These are phyloP conservation scores for Liparis tanakae DNA, from an alignment of 2,797 vertebrate species.

Conservation along the genomic window DNA sequence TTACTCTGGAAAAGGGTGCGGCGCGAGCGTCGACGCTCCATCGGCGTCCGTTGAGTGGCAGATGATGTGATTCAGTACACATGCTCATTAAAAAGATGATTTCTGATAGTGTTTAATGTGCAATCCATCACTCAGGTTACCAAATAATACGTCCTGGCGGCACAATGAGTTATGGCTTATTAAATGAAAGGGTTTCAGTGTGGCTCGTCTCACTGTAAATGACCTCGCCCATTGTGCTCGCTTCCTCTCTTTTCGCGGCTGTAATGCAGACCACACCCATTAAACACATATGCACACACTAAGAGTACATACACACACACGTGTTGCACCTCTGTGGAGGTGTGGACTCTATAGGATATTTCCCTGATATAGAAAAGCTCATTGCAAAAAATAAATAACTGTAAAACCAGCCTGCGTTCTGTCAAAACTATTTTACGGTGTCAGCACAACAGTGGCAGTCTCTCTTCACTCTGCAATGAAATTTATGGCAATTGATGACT, in stretches of 20 bases:
- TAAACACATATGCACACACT: neutral
- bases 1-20: slow-evolving; percentile 15
- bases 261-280: slow-evolving; percentile 19
- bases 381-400: slow-evolving; percentile 74
- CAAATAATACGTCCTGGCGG: slow-evolving; percentile 32
- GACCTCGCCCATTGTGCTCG: slow-evolving; percentile 50
- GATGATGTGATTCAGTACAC: slow-evolving; percentile 48
- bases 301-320: slow-evolving; percentile 9
- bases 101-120: slow-evolving; percentile 65
- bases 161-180: slow-evolving; percentile 62
- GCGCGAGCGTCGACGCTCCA: slow-evolving; percentile 30
- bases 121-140: slow-evolving; percentile 54
- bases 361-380: slow-evolving; percentile 80
- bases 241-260: slow-evolving; percentile 22
- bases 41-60: slow-evolving; percentile 29
- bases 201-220: slow-evolving; percentile 52
- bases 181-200: slow-evolving; percentile 69
- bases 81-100: slow-evolving; percentile 55
- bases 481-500: slow-evolving; percentile 79
- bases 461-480: slow-evolving; percentile 71
- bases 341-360: slow-evolving; percentile 58
- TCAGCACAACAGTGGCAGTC: slow-evolving; percentile 76
- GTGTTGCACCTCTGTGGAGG: slow-evolving; percentile 29
- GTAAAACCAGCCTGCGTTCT: slow-evolving; percentile 72
- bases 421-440: slow-evolving; percentile 77